A percentile compares a stretch with the other conserved stretches of the same genome.
Evolutionary conservation across 2,113 vertebrate species (phyloP).

Genomic region (Daphoenositta chrysoptera): DNA sequence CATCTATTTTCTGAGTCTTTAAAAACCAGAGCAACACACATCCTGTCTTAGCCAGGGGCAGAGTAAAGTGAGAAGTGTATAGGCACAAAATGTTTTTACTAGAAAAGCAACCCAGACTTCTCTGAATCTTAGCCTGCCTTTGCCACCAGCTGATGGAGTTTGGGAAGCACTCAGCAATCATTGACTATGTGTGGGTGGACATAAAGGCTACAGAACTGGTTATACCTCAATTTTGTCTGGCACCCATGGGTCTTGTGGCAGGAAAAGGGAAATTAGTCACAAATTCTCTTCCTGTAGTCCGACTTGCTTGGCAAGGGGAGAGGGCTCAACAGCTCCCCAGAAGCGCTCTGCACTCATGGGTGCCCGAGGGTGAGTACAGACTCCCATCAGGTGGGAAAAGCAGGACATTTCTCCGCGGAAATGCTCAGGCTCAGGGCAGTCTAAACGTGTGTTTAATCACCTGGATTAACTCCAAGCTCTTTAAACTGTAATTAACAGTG

Average conservation of each 20-base stretch:
- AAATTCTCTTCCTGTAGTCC: not conserved
- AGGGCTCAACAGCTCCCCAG: not conserved
- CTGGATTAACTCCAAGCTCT: not conserved
- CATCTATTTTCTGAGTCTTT: not conserved
- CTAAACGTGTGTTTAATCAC: not conserved
- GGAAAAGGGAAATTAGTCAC: not conserved
- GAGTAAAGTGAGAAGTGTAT: not conserved
- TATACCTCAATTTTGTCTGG: not conserved
- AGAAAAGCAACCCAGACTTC: not conserved
- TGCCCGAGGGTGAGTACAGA: rapidly evolving
- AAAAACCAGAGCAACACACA: not conserved
- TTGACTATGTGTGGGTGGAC: rapidly evolving
- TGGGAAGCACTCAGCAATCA: not conserved
- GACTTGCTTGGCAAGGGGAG: not conserved
- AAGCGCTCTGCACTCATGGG: rapidly evolving
- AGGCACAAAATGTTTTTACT: not conserved
- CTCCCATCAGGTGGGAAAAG: not conserved
- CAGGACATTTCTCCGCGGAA: rapidly evolving
- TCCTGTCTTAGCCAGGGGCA: not conserved
- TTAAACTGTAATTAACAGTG: not conserved
- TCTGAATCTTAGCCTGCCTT: not conserved
- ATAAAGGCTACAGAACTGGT: not conserved
- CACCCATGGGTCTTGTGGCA: not conserved
- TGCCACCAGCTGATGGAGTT: not conserved
- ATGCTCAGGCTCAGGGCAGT: not conserved